Evolutionary conservation across 2,888 invertebrate genomes (phyloP), one percentile per base, ranked within the genome.

Genomic region (Ectropis crepuscularia): DNA sequence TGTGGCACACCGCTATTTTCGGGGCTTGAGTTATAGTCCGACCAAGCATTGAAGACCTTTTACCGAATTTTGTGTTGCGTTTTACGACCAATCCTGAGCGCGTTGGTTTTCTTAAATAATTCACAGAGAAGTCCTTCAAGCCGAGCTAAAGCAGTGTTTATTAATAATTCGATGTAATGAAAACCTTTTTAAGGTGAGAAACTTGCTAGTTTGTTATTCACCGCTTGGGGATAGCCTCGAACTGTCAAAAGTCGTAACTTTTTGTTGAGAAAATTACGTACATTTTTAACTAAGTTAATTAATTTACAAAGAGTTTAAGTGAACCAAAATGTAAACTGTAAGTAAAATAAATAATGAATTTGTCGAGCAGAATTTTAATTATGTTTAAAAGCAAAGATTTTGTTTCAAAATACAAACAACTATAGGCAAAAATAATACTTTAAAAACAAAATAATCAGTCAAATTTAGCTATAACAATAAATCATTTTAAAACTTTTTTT

Each of bases 21-120:
- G 88, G 86, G 81, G 82, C 85, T 85, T 90, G 90, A 91, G 85
- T 88, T 91, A 91, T 90, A 87, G 87, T 86, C 85, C 88, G 87
- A 86, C 89, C 89, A 87, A 90, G 85, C 87, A 86, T 87, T 88
- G 87, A 90, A 91, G 91, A 89, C 90, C 91, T 89, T 90, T 90
- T 90, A 87, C 89, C 80, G 87, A 90, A 90, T 88, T 90, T 85
- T 83, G 79, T 87, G 88, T 89, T 87, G 77, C 86, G 82, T 87
- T 92, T 92, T 91, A 90, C 89, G 89, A 83, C 79, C 81, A 74
- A 85, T 86, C 82, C 86, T 89, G 86, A 90, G 87, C 86, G 85
- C 80, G 85, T 81, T 76, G 83, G 78, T 82, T 66, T 68, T 61
- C 67, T 41, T 92, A 86, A 90, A 91, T 90, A 86, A 92, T 92